A percentile compares a stretch with the other conserved stretches of the same genome.
Conservation (phyloP, 1,140 invertebrate species). For the Eurosta solidaginis region DNA sequence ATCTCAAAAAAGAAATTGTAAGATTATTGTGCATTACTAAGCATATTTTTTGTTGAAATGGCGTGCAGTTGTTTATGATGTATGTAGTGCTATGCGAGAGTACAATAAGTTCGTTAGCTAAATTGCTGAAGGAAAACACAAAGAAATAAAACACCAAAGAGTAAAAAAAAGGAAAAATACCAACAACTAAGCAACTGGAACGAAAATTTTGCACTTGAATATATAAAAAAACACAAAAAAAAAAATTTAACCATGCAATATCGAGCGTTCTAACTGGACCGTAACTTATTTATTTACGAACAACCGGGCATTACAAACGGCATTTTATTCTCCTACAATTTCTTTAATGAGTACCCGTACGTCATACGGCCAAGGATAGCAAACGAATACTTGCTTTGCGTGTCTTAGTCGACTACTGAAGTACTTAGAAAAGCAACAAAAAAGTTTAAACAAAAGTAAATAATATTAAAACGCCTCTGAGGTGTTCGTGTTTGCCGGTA, state of each 20-base stretch:
- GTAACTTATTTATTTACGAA: too few relatives aligned
- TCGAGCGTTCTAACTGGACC: background rate
- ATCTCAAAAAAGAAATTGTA: too few relatives aligned
- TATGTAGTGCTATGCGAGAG: background rate
- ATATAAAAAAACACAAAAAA: background rate
- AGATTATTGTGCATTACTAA: too few relatives aligned
- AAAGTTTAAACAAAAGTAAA: background rate
- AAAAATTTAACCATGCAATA: background rate
- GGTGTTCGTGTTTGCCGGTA: slow-evolving; percentile 3
- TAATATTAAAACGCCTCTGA: background rate
- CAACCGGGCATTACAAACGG: too few relatives aligned
- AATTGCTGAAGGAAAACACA: background rate
- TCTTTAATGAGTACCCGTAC: background rate
- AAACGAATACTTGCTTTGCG: background rate
- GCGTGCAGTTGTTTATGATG: background rate
- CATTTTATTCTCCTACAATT: background rate
- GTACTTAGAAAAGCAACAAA: background rate
- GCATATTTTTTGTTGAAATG: background rate
- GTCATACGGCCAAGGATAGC: background rate
- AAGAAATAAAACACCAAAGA: background rate
- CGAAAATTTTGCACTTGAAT: background rate
- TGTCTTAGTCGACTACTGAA: background rate
- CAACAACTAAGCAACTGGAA: background rate
- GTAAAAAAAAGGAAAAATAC: background rate
- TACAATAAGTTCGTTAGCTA: background rate